Conservation (phyloP, 2,888 invertebrate species). For the Cenopis cana region DNA sequence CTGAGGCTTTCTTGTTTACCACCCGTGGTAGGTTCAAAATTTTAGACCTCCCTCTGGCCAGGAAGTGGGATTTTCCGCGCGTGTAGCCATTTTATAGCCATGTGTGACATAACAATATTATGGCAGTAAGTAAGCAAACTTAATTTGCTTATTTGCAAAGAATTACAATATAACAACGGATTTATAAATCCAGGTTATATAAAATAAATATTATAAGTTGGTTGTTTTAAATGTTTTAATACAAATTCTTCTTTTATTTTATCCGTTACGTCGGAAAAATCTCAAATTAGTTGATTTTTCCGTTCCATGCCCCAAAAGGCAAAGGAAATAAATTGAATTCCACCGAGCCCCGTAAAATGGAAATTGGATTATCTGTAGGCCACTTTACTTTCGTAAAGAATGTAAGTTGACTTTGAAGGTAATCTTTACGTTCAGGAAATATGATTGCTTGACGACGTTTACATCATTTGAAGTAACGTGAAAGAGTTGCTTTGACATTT, state of each 20-base stretch:
- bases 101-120: too few relatives aligned
- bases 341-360: slow-evolving; percentile 42
- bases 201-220: slow-evolving; percentile 24
- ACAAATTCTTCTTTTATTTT: slow-evolving; percentile 28
- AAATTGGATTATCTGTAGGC: slow-evolving; percentile 40
- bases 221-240: slow-evolving; percentile 31
- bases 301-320: slow-evolving; percentile 40
- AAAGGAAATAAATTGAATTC: slow-evolving; percentile 43
- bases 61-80: too few relatives aligned
- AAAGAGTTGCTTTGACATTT: neutral
- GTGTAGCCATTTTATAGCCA: too few relatives aligned
- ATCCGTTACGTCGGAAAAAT: slow-evolving; percentile 10
- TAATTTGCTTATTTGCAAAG: neutral
- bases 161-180: neutral
- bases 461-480: neutral
- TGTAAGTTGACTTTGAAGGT: slow-evolving; percentile 22
- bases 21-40: too few relatives aligned
- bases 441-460: slow-evolving; percentile 5
- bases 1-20: too few relatives aligned
- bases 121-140: neutral
- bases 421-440: slow-evolving; percentile 24
- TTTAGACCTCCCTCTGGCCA: too few relatives aligned
- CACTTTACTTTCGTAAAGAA: slow-evolving; percentile 40
- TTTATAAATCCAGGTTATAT: neutral
- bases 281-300: slow-evolving; percentile 39